These are phyloP conservation scores for Druon quercuslanigerum DNA, from an alignment of 1,140 invertebrate genomes.

Conservation along the genomic window DNA sequence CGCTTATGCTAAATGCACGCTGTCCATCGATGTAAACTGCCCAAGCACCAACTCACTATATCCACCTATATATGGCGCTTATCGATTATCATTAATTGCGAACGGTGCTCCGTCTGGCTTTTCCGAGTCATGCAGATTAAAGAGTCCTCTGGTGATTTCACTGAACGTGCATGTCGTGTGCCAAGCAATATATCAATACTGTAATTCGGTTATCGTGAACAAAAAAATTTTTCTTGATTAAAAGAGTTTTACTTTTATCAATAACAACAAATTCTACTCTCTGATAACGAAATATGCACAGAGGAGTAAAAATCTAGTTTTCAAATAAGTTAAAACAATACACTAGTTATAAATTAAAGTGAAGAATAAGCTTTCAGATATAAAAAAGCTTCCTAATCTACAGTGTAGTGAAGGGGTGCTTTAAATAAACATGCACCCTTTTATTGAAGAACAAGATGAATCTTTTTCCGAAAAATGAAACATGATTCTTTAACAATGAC, in stretches of 20 bases:
- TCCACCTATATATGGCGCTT: conserved; percentile 42
- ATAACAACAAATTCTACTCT: not conserved
- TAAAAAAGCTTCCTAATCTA: no score
- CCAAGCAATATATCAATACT: conserved; percentile 46
- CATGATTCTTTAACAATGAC: conserved; percentile 21
- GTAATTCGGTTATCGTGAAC: conserved; percentile 45
- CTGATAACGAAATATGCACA: no score
- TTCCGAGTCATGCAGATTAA: conserved; percentile 48
- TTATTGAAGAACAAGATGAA: not conserved
- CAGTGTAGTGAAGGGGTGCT: no score
- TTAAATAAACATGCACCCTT: not conserved
- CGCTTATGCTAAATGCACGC: conserved; percentile 17
- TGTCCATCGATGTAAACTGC: not conserved
- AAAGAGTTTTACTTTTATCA: conserved; percentile 3
- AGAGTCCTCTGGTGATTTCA: conserved; percentile 49
- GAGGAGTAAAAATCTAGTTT: no score
- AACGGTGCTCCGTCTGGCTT: conserved; percentile 38
- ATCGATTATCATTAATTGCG: conserved; percentile 52
- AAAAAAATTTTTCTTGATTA: conserved; percentile 37
- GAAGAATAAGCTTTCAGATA: no score
- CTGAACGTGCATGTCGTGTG: conserved; percentile 34
- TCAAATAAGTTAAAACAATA: no score
- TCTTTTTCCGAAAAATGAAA: not conserved
- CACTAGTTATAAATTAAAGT: no score
- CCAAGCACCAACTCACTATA: conserved; percentile 7